Evolutionary conservation across 2,113 vertebrate genomes (phyloP).

Genomic region (Morone chrysops): DNA sequence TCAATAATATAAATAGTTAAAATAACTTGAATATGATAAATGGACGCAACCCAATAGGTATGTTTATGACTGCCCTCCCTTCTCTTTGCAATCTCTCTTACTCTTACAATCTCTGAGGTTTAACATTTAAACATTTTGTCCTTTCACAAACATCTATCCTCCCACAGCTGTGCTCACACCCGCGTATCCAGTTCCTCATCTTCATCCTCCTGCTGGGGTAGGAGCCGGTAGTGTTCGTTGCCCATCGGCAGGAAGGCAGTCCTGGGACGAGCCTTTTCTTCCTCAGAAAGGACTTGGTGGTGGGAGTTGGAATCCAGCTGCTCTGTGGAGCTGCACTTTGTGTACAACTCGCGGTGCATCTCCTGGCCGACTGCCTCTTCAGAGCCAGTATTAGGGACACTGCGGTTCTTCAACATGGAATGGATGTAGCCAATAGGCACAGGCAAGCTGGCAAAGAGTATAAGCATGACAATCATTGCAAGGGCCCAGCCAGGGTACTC

Average conservation of each 20-base stretch:
- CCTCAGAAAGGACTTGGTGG: conserved; percentile 41
- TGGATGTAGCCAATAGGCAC: conserved; percentile 91
- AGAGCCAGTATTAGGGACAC: conserved; percentile 28
- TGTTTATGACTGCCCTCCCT: not conserved
- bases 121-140: conserved; percentile 15
- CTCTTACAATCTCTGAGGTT: conserved; percentile 1
- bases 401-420: conserved; percentile 79
- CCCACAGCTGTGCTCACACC: conserved; percentile 61
- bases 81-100: conserved; percentile 3
- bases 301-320: conserved; percentile 61
- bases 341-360: conserved; percentile 86
- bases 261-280: conserved; percentile 48
- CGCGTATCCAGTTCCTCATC: conserved; percentile 81
- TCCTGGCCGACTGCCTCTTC: conserved; percentile 82
- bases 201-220: conserved; percentile 82
- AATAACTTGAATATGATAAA: conserved; percentile 31
- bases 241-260: conserved; percentile 71
- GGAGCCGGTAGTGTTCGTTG: conserved; percentile 79
- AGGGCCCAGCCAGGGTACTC: conserved; percentile 95
- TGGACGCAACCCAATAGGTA: not conserved
- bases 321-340: conserved; percentile 80
- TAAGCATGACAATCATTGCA: conserved; percentile 89
- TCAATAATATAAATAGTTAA: conserved; percentile 39
- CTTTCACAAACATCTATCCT: conserved; percentile 2
- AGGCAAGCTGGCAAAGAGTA: conserved; percentile 89